These are phyloP conservation scores for Drosophila greeni DNA, from an alignment of 2,888 invertebrate genomes.

Conservation along the genomic window DNA sequence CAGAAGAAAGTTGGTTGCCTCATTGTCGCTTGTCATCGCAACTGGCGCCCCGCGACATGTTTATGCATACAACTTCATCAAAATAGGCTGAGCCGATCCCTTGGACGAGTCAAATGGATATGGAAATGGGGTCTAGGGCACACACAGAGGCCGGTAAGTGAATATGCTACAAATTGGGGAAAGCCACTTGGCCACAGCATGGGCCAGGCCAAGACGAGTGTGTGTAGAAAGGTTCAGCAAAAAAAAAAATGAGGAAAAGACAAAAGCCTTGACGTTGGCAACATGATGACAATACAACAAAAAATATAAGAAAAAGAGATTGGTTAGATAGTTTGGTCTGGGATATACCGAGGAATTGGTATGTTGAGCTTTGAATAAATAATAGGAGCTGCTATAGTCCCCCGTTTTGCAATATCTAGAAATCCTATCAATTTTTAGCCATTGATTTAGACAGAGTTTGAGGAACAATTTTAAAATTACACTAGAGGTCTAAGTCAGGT, in stretches of 20 bases:
- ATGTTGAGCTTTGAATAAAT: background rate
- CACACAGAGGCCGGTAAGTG: constrained; percentile 51
- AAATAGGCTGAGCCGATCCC: constrained; percentile 55
- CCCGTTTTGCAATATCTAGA: background rate
- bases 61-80: constrained; percentile 73
- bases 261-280: constrained; percentile 46
- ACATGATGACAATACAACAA: constrained; percentile 53
- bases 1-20: constrained; percentile 54
- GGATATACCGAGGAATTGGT: background rate
- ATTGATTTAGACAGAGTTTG: background rate
- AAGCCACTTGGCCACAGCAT: constrained; percentile 39
- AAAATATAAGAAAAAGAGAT: background rate
- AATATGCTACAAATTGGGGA: constrained; percentile 65
- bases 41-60: constrained; percentile 68
- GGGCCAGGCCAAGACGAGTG: constrained; percentile 1
- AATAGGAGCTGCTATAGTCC: background rate
- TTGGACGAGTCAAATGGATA: constrained; percentile 17
- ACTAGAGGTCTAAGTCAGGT: no score
- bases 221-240: constrained; percentile 15
- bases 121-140: constrained; percentile 26
- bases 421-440: background rate
- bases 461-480: background rate
- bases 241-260: constrained; percentile 24
- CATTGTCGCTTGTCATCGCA: constrained; percentile 71
- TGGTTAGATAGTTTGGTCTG: background rate